Evolutionary conservation across 2,888 invertebrate genomes (phyloP).

Genomic region (Agrochola lychnidis): DNA sequence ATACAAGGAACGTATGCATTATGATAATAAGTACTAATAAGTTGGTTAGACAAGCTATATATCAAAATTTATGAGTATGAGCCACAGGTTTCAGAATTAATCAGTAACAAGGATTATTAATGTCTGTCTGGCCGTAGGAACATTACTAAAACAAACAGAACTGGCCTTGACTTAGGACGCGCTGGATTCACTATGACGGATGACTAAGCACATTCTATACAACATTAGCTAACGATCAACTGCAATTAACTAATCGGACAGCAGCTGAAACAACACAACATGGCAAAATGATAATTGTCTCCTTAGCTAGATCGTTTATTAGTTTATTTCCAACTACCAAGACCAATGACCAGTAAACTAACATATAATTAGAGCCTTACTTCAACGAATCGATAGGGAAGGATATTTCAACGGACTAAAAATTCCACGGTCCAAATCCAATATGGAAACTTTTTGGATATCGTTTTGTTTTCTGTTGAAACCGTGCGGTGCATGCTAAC

Average conservation of each 20-base stretch:
- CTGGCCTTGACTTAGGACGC: constrained; percentile 10
- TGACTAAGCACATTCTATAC: not conserved
- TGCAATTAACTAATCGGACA: constrained; percentile 9
- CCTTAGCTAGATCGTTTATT: not conserved
- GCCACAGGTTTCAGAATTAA: constrained; percentile 3
- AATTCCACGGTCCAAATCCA: not conserved
- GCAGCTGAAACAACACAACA: not conserved
- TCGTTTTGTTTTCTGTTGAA: constrained; percentile 30
- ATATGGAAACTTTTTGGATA: constrained; percentile 8
- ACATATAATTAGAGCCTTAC: not conserved
- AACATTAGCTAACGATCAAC: constrained; percentile 13
- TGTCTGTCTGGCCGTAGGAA: not conserved
- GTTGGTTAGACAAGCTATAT: not conserved
- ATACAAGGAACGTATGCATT: not conserved
- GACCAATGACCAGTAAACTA: not conserved
- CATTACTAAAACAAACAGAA: constrained; percentile 8
- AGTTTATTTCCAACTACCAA: not conserved
- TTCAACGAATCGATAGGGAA: not conserved
- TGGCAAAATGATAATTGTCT: not conserved
- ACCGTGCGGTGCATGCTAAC: constrained; percentile 17
- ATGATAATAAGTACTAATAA: not conserved
- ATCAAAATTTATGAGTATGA: not conserved
- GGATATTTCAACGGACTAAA: constrained; percentile 22
- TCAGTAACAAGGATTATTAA: not conserved
- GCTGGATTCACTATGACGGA: not conserved